These are phyloP conservation scores for Macrochelys suwanniensis DNA, from an alignment of 2,797 vertebrate species.

Conservation along the genomic window DNA sequence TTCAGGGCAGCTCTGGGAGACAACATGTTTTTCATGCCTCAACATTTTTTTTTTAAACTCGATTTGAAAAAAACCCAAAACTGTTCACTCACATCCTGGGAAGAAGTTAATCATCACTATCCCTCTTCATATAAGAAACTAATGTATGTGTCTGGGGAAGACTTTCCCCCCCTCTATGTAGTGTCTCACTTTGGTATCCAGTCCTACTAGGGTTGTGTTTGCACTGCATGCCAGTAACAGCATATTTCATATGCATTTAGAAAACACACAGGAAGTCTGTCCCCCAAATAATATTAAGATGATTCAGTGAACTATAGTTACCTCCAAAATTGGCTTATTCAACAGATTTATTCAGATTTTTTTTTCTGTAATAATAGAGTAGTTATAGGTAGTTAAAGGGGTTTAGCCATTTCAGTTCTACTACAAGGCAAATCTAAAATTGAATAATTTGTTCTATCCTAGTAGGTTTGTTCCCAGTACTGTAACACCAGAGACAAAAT, in stretches of 20 bases:
- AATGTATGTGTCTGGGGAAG: neutral
- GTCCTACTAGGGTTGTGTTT: no score
- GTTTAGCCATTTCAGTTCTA: neutral
- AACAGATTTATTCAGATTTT: neutral
- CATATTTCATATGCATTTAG: neutral
- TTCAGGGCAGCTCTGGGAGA: constrained; percentile 60
- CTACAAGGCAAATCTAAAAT: neutral
- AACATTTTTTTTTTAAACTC: neutral
- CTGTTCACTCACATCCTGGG: constrained; percentile 47
- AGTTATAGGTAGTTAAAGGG: neutral
- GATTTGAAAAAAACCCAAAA: neutral
- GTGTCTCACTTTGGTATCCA: neutral
- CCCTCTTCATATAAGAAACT: neutral
- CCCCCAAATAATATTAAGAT: neutral
- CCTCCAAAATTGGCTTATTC: neutral
- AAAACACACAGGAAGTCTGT: neutral
- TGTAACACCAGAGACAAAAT: neutral
- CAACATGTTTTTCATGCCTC: constrained; percentile 49
- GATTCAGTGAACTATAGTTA: neutral
- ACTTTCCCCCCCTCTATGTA: neutral
- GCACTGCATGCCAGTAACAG: neutral
- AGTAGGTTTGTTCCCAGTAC: neutral
- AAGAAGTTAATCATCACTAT: neutral
- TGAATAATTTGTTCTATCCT: neutral
- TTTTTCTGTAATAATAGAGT: neutral